Conservation (phyloP, 2,797 vertebrate species). For the Sarcophilus harrisii region DNA sequence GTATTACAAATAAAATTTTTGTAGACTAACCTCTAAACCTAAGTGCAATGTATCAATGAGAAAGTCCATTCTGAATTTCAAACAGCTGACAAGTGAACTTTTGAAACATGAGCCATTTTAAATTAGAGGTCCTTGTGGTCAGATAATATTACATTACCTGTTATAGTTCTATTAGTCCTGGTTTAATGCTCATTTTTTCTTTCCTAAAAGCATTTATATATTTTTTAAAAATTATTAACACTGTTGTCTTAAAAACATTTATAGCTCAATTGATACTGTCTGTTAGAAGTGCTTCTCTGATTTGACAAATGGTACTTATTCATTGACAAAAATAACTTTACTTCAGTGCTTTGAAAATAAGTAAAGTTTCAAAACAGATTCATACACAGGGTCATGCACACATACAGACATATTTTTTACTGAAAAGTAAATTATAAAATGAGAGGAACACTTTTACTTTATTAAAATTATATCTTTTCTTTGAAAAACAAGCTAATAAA, state of each 20-base stretch:
- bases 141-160: background rate
- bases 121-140: constrained; percentile 14
- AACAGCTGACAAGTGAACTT: constrained; percentile 16
- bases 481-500: background rate
- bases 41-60: background rate
- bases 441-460: constrained; percentile 1
- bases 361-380: background rate
- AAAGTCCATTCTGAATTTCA: constrained; percentile 12
- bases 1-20: constrained; percentile 20
- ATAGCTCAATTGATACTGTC: background rate
- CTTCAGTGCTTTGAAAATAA: constrained; percentile 44
- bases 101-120: background rate
- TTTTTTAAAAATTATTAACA: background rate
- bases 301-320: background rate
- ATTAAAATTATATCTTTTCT: constrained; percentile 52
- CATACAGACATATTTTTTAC: background rate
- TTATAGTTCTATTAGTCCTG: background rate
- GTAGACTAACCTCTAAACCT: background rate
- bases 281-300: background rate
- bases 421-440: background rate
- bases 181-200: background rate
- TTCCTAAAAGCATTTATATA: background rate
- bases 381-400: background rate
- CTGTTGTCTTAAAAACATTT: background rate
- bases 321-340: constrained; percentile 32